Conservation (phyloP, 2,888 invertebrate species). For the Glaucopsyche alexis region DNA sequence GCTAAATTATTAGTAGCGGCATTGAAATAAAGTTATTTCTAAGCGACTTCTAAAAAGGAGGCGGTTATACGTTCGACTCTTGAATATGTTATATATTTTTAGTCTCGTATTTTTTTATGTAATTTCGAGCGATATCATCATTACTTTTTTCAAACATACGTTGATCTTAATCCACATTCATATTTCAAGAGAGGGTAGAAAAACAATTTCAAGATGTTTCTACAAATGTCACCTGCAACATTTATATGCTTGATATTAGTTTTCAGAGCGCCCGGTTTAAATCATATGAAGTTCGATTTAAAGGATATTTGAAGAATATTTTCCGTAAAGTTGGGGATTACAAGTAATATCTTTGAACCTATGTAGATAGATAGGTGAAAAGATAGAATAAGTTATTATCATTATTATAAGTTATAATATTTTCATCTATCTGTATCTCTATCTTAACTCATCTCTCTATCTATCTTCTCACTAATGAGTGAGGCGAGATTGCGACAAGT, state of each 20-base stretch:
- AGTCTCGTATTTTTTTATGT: too few species aligned
- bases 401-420: too few species aligned
- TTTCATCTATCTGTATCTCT: neutral
- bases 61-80: too few species aligned
- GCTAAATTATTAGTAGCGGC: neutral
- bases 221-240: conserved; percentile 9
- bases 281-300: conserved; percentile 28
- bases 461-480: neutral
- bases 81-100: too few species aligned
- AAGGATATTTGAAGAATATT: conserved; percentile 49
- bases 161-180: neutral
- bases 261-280: conserved; percentile 17
- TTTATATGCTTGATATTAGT: conserved; percentile 25
- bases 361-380: too few species aligned
- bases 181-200: conserved; percentile 29
- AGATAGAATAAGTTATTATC: too few species aligned
- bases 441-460: conserved; percentile 45
- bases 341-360: too few species aligned
- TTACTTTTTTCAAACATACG: neutral
- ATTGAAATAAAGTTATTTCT: neutral
- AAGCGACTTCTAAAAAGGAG: too few species aligned
- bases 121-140: too few species aligned
- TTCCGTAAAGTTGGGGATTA: conserved; percentile 70
- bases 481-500: conserved; percentile 42
- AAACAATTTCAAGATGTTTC: conserved; percentile 21